Conservation (phyloP, 2,113 vertebrate genomes). For the Heterocephalus glaber region DNA sequence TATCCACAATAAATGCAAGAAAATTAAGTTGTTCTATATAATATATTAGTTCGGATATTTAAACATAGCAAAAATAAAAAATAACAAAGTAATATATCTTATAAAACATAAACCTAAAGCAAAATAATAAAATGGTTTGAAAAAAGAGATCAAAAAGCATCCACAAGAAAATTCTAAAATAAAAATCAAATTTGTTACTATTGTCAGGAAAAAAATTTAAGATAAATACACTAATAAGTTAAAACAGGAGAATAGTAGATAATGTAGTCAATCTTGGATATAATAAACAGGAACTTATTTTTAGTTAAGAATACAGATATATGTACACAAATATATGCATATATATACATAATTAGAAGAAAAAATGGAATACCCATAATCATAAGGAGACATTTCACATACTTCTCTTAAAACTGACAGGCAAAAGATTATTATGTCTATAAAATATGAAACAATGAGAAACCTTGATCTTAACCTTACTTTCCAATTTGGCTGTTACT, state of each 20-base stretch:
- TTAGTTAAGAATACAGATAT: background rate
- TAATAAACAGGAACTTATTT: background rate
- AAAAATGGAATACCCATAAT: background rate
- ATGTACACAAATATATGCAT: background rate
- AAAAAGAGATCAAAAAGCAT: background rate
- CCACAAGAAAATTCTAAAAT: background rate
- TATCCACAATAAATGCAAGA: background rate
- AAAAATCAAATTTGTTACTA: background rate
- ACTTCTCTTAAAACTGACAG: background rate
- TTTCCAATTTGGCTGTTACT: background rate
- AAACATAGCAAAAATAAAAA: slow-evolving; percentile 19
- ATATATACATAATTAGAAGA: background rate
- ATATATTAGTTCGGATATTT: background rate
- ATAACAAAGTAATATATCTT: background rate
- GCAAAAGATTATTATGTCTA: background rate
- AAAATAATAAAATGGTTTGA: background rate
- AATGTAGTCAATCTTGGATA: background rate
- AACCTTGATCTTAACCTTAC: background rate
- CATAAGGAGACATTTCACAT: background rate
- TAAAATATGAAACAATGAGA: background rate
- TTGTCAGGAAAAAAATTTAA: background rate
- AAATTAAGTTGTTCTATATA: slow-evolving; percentile 30
- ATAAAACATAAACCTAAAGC: background rate
- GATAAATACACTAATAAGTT: background rate
- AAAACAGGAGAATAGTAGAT: background rate